These are phyloP conservation scores for Butastur rufipennis DNA, from an alignment of 2,113 vertebrate genomes.

Conservation along the genomic window DNA sequence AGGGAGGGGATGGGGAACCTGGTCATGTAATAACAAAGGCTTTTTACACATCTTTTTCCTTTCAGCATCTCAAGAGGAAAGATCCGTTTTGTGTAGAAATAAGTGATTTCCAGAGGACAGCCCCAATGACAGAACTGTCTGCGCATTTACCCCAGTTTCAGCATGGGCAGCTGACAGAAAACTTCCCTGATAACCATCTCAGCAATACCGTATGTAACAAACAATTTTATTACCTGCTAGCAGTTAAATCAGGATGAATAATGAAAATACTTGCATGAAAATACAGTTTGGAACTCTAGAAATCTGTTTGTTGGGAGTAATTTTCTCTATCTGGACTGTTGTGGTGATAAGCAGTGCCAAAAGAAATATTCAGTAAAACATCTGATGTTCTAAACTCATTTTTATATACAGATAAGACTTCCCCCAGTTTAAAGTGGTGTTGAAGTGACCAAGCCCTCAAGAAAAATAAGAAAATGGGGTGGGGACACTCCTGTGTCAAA, in stretches of 20 bases:
- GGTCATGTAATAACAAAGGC: background rate
- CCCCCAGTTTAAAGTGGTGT: background rate
- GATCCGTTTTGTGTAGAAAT: slow-evolving; percentile 5
- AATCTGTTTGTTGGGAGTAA: background rate
- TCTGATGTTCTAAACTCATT: background rate
- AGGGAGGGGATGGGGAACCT: background rate
- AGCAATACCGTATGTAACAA: slow-evolving; percentile 71
- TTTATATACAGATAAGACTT: background rate
- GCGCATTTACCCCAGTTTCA: slow-evolving; percentile 80
- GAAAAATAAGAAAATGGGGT: background rate
- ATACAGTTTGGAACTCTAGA: background rate
- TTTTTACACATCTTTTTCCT: slow-evolving; percentile 56
- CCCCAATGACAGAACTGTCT: slow-evolving; percentile 80
- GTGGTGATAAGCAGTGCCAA: background rate
- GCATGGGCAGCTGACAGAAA: slow-evolving; percentile 80
- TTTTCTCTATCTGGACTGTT: background rate
- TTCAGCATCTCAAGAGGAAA: slow-evolving; percentile 61
- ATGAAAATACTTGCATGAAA: background rate
- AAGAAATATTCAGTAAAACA: background rate
- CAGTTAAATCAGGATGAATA: background rate
- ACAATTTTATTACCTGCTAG: background rate
- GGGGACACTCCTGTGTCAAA: background rate
- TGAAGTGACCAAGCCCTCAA: background rate
- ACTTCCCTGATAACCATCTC: slow-evolving; percentile 73
- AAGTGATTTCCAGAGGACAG: slow-evolving; percentile 49